Evolutionary conservation across 2,888 invertebrate genomes (phyloP).

Genomic region (Mylabris sibirica): DNA sequence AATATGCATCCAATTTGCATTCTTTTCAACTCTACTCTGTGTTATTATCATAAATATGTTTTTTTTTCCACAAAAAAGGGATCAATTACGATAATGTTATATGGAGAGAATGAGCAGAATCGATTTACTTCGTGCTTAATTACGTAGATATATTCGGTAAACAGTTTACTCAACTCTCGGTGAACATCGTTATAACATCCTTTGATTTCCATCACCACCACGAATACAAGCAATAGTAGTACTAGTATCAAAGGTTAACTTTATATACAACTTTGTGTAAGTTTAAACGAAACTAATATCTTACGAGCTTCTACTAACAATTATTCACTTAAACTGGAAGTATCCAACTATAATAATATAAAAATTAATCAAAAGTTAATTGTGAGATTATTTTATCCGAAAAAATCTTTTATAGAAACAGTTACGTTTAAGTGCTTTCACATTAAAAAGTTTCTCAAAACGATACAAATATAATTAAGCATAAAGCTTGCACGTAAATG

Average conservation of each 20-base stretch:
- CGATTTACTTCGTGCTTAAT: conserved; percentile 17
- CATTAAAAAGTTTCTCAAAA: background rate
- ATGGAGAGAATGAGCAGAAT: conserved; percentile 9
- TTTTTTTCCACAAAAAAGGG: background rate
- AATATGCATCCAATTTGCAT: conserved; percentile 14
- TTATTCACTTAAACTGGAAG: conserved; percentile 8
- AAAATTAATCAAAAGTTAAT: background rate
- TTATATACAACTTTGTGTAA: background rate
- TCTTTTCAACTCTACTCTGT: background rate
- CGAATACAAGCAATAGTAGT: background rate
- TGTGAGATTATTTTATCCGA: background rate
- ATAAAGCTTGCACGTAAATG: background rate
- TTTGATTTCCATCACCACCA: conserved; percentile 23
- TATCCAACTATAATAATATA: background rate
- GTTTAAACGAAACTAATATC: conserved; percentile 3
- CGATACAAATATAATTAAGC: background rate
- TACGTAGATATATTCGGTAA: conserved; percentile 21
- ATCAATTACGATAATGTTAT: background rate
- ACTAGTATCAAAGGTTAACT: conserved; percentile 23
- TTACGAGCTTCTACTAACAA: background rate
- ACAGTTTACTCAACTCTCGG: conserved; percentile 22
- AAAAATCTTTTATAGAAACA: too few species aligned
- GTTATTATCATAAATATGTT: background rate
- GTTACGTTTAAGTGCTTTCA: too few species aligned
- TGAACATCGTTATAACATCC: conserved; percentile 24